A percentile compares a stretch with the other conserved stretches of the same genome.
Conservation (phyloP, 2,797 vertebrate genomes). For the Capromys pilorides region DNA sequence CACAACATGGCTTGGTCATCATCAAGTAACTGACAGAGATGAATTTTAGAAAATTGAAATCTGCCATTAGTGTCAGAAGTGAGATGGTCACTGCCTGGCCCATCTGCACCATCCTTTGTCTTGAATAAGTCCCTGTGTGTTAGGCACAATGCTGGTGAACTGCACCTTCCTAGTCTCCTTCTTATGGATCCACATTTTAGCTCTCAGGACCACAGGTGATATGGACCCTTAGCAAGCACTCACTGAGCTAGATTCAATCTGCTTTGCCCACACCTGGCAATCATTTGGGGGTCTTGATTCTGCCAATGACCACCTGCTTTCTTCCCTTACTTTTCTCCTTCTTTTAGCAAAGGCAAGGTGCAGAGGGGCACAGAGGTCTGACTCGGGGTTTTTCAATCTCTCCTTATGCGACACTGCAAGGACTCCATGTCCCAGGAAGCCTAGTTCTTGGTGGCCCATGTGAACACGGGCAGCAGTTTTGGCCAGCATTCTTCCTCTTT, state of each 20-base stretch:
- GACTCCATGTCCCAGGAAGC: neutral
- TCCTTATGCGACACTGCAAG: neutral
- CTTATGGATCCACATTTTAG: neutral
- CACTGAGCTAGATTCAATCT: neutral
- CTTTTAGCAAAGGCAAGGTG: neutral
- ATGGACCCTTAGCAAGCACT: neutral
- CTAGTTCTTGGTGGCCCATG: fast-evolving
- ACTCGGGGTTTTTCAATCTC: neutral
- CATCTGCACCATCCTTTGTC: too few relatives aligned
- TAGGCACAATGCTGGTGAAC: neutral
- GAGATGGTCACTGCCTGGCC: neutral
- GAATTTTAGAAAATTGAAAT: neutral
- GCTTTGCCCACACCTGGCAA: neutral
- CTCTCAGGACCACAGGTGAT: too few relatives aligned
- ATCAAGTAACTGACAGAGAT: neutral
- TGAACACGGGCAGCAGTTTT: neutral
- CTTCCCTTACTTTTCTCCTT: neutral
- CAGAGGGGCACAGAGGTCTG: neutral
- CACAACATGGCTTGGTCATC: neutral
- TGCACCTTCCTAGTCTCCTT: neutral
- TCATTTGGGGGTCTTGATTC: neutral
- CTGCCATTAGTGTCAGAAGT: neutral
- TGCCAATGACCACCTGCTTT: neutral
- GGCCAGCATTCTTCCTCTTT: neutral
- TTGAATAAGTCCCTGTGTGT: neutral